Evolutionary conservation across 2,797 vertebrate species (phyloP).

Genomic region (Coluber constrictor): DNA sequence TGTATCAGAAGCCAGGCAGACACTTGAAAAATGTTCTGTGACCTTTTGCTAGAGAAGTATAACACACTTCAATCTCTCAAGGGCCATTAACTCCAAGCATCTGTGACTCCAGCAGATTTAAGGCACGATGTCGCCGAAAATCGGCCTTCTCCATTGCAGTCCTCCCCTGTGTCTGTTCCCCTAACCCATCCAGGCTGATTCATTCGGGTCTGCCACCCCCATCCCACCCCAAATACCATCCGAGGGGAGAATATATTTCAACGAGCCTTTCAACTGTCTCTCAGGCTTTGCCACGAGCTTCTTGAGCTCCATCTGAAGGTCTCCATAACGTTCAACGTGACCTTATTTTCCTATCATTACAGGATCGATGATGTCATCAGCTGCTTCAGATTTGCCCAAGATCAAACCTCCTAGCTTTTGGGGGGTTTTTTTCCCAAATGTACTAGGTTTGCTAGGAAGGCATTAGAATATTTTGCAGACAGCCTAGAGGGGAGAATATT

Average conservation of each 20-base stretch:
- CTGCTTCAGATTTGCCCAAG: not conserved
- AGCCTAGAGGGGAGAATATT: not conserved
- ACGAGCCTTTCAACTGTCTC: not conserved
- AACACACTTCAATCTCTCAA: not conserved
- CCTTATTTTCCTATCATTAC: too few relatives aligned
- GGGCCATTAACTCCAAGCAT: constrained; percentile 42
- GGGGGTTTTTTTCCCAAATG: not conserved
- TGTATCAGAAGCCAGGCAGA: not conserved
- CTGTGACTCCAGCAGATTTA: not conserved
- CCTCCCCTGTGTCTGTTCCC: constrained; percentile 45
- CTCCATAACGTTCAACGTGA: not conserved
- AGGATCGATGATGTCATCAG: not conserved
- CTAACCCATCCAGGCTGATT: constrained; percentile 15
- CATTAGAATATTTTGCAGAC: not conserved
- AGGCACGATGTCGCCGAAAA: constrained; percentile 48
- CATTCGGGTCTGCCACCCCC: not conserved
- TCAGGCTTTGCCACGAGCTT: not conserved
- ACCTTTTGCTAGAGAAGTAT: not conserved
- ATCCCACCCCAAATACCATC: not conserved
- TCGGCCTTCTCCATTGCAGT: constrained; percentile 38
- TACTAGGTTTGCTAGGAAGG: not conserved
- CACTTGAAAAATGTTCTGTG: constrained; percentile 4
- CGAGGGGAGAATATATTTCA: constrained; percentile 36
- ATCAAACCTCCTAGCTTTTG: not conserved
- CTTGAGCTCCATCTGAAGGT: not conserved